Evolutionary conservation across 2,113 vertebrate species (phyloP).

Genomic region (Ctenomys sociabilis): DNA sequence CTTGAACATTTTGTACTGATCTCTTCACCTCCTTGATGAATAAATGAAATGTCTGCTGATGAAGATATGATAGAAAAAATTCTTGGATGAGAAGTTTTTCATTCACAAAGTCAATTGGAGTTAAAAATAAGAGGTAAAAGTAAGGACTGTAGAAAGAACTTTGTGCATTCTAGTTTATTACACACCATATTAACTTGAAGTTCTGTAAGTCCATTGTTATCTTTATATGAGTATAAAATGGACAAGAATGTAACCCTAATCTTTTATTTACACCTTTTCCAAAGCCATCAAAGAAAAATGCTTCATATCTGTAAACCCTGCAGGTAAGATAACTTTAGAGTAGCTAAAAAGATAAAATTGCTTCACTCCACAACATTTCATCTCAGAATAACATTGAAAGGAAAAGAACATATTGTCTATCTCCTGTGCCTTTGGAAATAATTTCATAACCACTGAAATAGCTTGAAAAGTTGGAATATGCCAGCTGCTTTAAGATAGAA

Average conservation of each 20-base stretch:
- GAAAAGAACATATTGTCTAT: background rate
- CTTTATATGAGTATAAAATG: background rate
- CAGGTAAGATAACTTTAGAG: background rate
- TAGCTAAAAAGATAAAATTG: background rate
- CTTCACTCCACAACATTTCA: background rate
- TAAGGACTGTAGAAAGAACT: background rate
- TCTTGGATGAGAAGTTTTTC: background rate
- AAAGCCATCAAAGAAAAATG: slow-evolving; percentile 41
- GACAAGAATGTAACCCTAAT: background rate
- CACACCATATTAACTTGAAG: background rate
- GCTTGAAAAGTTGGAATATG: background rate
- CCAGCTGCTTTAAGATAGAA: background rate
- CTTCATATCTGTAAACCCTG: background rate
- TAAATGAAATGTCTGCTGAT: background rate
- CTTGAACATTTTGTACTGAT: background rate
- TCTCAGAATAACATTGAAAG: background rate
- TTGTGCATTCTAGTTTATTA: background rate
- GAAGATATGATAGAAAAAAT: background rate
- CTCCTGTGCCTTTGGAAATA: background rate
- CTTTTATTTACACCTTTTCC: slow-evolving; percentile 27
- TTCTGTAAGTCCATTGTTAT: background rate
- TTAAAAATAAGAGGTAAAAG: background rate
- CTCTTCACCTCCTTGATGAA: background rate
- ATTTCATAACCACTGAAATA: background rate
- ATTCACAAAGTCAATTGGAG: background rate